A percentile compares a stretch with the other conserved stretches of the same genome.
These are phyloP conservation scores for Saccostrea echinata DNA, from an alignment of 1,140 invertebrate species.

Conservation along the genomic window DNA sequence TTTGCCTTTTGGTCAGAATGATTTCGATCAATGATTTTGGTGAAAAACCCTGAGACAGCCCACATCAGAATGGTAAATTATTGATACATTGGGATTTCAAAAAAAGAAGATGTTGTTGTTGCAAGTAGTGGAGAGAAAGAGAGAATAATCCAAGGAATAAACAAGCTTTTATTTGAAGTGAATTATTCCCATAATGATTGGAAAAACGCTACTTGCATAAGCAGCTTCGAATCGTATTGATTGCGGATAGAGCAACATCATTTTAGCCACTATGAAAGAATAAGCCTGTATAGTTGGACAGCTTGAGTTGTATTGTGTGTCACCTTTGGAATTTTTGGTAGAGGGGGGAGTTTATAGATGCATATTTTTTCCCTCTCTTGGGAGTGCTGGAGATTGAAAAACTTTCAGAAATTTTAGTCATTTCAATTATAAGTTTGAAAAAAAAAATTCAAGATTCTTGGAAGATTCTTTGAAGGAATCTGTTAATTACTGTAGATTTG, in stretches of 20 bases:
- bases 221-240: conserved; percentile 3
- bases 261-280: not conserved
- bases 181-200: not conserved
- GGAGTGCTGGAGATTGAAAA: too few relatives aligned
- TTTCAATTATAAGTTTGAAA: too few relatives aligned
- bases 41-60: not conserved
- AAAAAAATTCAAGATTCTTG: too few relatives aligned
- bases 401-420: too few relatives aligned
- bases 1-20: not conserved
- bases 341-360: not conserved
- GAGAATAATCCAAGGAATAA: conserved; percentile 2
- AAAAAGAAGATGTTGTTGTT: not conserved
- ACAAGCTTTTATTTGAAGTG: conserved; percentile 1
- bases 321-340: not conserved
- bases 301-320: not conserved
- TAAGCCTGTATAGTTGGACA: not conserved
- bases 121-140: not conserved
- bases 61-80: not conserved
- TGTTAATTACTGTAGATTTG: not conserved
- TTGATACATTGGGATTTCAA: conserved; percentile 5
- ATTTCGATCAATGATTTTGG: conserved; percentile 8
- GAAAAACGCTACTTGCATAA: conserved; percentile 8
- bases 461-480: too few relatives aligned
- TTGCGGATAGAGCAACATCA: conserved; percentile 3
- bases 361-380: not conserved